Conservation (phyloP, 2,113 vertebrate genomes). For the Spea bombifrons region DNA sequence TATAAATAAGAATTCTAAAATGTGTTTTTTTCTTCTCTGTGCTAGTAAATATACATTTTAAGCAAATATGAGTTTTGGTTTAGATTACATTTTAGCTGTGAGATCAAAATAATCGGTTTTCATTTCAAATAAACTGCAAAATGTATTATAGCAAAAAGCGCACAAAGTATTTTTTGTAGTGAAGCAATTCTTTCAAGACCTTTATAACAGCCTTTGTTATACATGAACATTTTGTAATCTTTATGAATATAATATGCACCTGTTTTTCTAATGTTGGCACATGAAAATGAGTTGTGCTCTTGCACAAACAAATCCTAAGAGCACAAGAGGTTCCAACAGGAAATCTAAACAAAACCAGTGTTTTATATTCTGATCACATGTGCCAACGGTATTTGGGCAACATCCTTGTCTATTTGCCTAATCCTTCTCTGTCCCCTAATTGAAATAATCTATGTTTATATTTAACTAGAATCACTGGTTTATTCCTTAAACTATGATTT, state of each 20-base stretch:
- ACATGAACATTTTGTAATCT: conserved; percentile 5
- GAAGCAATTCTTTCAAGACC: too few species aligned
- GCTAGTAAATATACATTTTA: background rate
- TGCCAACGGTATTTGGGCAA: conserved; percentile 28
- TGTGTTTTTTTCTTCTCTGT: too few species aligned
- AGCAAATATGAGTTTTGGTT: background rate
- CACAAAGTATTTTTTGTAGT: too few species aligned
- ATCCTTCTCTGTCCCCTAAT: conserved; percentile 35
- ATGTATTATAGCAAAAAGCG: too few species aligned
- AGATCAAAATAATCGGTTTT: too few species aligned
- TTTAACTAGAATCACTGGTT: conserved; percentile 38
- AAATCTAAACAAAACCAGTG: conserved; percentile 39
- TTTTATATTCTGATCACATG: conserved; percentile 43
- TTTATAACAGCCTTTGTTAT: background rate
- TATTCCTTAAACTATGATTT: conserved; percentile 9
- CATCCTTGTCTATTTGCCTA: conserved; percentile 41
- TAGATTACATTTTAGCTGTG: too few species aligned
- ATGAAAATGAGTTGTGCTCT: conserved; percentile 5
- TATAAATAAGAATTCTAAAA: too few species aligned
- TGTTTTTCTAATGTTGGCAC: conserved; percentile 31
- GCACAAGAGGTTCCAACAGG: conserved; percentile 30
- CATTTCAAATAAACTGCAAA: too few species aligned
- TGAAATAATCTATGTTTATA: conserved; percentile 43
- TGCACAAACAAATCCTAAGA: conserved; percentile 17
- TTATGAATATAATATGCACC: conserved; percentile 22